A percentile compares a stretch with the other conserved stretches of the same genome.
Conservation (phyloP, 2,888 invertebrate genomes). For the Cephus rjabovi region DNA sequence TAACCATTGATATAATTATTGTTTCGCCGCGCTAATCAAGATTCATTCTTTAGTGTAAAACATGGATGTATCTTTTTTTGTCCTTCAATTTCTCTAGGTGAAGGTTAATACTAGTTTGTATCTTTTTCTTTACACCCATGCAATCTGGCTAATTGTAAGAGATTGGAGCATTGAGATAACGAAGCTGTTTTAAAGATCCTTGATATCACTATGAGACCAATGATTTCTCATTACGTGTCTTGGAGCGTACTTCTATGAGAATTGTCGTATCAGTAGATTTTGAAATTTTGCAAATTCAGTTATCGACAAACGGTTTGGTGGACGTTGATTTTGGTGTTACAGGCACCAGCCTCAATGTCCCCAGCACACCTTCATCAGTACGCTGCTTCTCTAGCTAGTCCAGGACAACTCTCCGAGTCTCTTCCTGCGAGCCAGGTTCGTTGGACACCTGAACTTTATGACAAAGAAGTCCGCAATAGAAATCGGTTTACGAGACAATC, state of each 20-base stretch:
- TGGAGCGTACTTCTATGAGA: background rate
- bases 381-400: constrained; percentile 68
- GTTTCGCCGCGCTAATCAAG: background rate
- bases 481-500: background rate
- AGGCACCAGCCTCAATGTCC: constrained; percentile 94
- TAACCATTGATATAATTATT: background rate
- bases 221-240: background rate
- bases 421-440: constrained; percentile 86
- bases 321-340: constrained; percentile 60
- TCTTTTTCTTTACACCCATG: background rate
- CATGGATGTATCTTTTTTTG: background rate
- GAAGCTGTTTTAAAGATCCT: background rate
- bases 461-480: background rate
- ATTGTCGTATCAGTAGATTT: background rate
- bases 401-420: constrained; percentile 77
- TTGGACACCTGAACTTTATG: constrained; percentile 27
- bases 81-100: background rate
- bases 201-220: background rate
- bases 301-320: constrained; percentile 17
- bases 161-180: background rate
- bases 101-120: background rate
- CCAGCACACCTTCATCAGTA: constrained; percentile 86
- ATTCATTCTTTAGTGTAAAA: background rate
- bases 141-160: background rate
- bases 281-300: background rate